Evolutionary conservation across 2,113 vertebrate genomes (phyloP), one percentile per base, ranked within the genome.

Genomic region (Eonycteris spelaea): DNA sequence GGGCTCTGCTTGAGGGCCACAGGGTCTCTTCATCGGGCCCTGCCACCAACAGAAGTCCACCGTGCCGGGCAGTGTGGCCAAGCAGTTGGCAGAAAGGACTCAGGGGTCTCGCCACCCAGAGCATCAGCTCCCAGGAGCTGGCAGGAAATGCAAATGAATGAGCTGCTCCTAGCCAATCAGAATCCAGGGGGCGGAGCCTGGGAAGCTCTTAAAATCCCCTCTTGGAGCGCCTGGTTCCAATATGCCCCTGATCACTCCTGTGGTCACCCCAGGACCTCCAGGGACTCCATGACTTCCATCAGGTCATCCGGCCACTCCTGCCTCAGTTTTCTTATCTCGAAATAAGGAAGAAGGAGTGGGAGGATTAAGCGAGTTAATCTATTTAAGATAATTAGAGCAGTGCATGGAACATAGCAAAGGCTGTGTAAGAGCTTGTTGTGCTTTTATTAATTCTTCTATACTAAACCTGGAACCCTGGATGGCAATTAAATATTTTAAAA

Each of bases 301-400:
- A 10, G 48, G 16, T 28, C 21, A 79, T 16, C 16, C 22, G 51
- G 30, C 71, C 15, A 51, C 71, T 92, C 28, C 63, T 68, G 1
- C 38, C 24, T 92, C 40, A 4, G 57, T 95, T 96, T 78, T n/a
- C 48, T 70, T 57, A 13, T 85, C 78, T 91, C 38, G 67, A 28
- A 94, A 82, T 38, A 21, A 51, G 48, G 48, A 51, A 51, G 48
- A 51, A 51, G 33, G 11, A 14, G 2, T 35, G 18, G 35, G 19
- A 73, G 30, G 89, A 35, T 75, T 75, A 43, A 86, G 33, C 53
- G 59, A 59, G 38, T 92, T 21, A 18, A n/a, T 38, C 15, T 35
- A 40, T 91, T 88, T 40, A 21, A 91, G 68, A 48, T 30, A n/a
- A 24, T 26, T 16, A 68, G 74, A 94, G 33, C 33, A 30, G 74